Conservation (phyloP, 2,888 invertebrate genomes). For the Bombylius discolor region DNA sequence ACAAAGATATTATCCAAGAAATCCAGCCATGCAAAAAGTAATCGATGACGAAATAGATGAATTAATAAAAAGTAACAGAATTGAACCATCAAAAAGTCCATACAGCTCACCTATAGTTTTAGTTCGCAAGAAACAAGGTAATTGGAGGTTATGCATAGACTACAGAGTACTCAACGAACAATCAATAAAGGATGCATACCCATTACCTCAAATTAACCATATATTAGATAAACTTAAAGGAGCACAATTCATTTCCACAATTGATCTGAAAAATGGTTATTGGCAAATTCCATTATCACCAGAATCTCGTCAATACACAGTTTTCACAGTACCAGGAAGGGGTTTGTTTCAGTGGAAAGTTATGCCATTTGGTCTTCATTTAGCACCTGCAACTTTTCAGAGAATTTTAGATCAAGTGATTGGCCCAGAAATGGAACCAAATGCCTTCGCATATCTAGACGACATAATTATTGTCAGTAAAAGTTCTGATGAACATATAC, state of each 20-base stretch:
- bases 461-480: slow-evolving; percentile 2
- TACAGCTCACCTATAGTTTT: neutral
- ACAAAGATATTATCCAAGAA: neutral
- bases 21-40: neutral
- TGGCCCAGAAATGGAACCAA: neutral
- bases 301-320: neutral
- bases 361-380: neutral
- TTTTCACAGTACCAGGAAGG: slow-evolving; percentile 1
- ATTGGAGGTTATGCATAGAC: neutral
- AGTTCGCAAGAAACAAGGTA: neutral
- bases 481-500: slow-evolving; percentile 1
- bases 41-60: neutral
- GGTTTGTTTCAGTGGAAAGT: neutral
- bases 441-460: slow-evolving; percentile 5
- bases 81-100: neutral
- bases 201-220: neutral
- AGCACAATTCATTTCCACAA: neutral
- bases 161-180: neutral
- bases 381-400: slow-evolving; percentile 6
- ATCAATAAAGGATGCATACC: neutral
- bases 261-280: neutral
- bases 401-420: neutral
- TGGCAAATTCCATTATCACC: neutral
- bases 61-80: neutral
- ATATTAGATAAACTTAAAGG: neutral